A percentile compares a stretch with the other conserved stretches of the same genome.
Evolutionary conservation across 2,113 vertebrate species (phyloP).

Genomic region (Antechinus flavipes): DNA sequence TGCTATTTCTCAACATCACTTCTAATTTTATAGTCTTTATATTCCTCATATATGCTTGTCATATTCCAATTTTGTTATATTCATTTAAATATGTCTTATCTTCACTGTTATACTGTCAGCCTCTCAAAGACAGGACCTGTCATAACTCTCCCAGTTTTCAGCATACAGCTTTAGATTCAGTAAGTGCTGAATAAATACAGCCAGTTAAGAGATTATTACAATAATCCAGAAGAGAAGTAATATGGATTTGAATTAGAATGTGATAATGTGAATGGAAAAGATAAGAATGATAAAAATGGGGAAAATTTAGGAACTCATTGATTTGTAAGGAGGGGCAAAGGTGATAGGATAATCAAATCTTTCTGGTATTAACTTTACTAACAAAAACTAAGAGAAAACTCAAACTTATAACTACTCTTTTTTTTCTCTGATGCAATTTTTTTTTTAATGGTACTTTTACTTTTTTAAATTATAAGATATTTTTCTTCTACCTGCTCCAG

Average conservation of each 20-base stretch:
- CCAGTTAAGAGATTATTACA: not conserved
- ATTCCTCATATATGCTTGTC: not conserved
- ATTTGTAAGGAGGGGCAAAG: not conserved
- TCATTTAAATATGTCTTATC: not conserved
- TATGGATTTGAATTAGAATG: not conserved
- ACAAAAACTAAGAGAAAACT: not conserved
- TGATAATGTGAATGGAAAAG: not conserved
- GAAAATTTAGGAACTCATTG: not conserved
- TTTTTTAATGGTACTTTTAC: no score
- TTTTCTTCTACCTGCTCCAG: not conserved
- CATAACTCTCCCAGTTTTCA: not conserved
- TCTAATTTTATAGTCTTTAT: not conserved
- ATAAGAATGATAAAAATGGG: not conserved
- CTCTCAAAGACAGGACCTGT: not conserved
- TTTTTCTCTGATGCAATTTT: not conserved
- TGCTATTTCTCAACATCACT: not conserved
- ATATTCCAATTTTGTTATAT: not conserved
- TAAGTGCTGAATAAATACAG: not conserved
- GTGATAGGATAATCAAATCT: not conserved
- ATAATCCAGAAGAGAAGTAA: not conserved
- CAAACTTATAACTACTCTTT: not conserved
- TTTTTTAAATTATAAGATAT: not conserved
- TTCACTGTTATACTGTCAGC: not conserved
- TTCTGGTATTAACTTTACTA: not conserved
- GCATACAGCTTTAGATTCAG: not conserved